Evolutionary conservation across 2,113 vertebrate genomes (phyloP).

Genomic region (Herpailurus yagouaroundi): DNA sequence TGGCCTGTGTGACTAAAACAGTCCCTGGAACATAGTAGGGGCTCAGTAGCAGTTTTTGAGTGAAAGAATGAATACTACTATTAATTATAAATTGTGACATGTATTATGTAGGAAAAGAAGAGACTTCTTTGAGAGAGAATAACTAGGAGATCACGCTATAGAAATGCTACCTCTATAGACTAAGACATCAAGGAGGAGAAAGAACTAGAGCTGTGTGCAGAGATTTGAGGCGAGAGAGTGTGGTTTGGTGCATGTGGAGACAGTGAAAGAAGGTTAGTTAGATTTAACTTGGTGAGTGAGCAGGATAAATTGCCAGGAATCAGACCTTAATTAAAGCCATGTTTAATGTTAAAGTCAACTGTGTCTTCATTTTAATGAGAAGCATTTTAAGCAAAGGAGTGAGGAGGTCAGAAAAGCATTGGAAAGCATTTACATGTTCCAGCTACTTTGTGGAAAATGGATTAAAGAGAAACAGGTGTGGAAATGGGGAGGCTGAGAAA

Average conservation of each 20-base stretch:
- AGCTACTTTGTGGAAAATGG: not conserved
- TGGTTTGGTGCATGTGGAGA: not conserved
- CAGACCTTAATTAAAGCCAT: not conserved
- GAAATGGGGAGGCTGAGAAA: not conserved
- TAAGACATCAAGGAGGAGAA: not conserved
- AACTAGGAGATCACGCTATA: not conserved
- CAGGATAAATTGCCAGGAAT: not conserved
- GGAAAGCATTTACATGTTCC: not conserved
- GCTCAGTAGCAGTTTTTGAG: not conserved
- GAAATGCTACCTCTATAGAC: not conserved
- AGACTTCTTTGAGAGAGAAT: not conserved
- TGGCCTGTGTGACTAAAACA: not conserved
- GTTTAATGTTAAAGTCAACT: not conserved
- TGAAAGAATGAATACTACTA: not conserved
- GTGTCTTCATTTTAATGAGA: not conserved
- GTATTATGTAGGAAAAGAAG: not conserved
- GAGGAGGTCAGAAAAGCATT: not conserved
- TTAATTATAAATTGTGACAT: not conserved
- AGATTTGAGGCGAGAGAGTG: not conserved
- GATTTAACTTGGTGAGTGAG: not conserved
- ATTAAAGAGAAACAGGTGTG: not conserved
- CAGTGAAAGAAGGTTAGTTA: conserved; percentile 10
- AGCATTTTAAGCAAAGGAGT: not conserved
- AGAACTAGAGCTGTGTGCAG: not conserved
- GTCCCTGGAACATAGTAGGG: not conserved